Evolutionary conservation across 2,113 vertebrate genomes (phyloP).

Genomic region (Ivindomyrus marchei): DNA sequence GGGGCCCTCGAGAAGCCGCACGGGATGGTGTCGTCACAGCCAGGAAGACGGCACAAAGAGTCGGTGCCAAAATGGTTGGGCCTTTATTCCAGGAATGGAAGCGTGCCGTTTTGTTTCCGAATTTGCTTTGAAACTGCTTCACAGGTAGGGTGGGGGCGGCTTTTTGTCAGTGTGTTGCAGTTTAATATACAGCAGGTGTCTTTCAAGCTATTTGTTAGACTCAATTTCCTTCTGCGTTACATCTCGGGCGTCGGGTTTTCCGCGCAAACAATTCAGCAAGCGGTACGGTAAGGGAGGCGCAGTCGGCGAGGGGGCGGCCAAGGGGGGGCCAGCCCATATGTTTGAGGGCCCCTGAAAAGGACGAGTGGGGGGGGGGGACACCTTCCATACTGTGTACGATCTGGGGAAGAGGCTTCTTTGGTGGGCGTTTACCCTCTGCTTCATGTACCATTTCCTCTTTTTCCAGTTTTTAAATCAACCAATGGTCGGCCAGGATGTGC

Average conservation of each 20-base stretch:
- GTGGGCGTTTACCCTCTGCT: background rate
- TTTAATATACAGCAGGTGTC: slow-evolving; percentile 12
- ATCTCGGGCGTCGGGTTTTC: background rate
- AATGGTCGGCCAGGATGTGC: background rate
- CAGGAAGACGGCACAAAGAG: background rate
- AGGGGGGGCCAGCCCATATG: background rate
- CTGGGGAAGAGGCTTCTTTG: background rate
- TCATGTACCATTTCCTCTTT: background rate
- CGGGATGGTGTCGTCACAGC: background rate
- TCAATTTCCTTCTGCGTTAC: slow-evolving; percentile 1
- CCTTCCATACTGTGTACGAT: background rate
- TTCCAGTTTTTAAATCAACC: background rate
- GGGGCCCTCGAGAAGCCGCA: background rate
- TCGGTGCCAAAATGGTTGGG: background rate
- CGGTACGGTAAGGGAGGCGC: background rate
- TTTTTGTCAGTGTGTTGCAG: slow-evolving; percentile 1
- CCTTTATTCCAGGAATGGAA: slow-evolving; percentile 7
- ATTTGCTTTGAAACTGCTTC: slow-evolving; percentile 6
- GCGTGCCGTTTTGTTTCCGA: background rate
- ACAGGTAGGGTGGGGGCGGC: background rate
- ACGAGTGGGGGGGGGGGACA: background rate
- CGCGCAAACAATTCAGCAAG: background rate
- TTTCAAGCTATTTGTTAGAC: slow-evolving; percentile 17
- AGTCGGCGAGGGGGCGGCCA: background rate
- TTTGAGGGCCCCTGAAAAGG: background rate